Conservation (phyloP, 2,797 vertebrate genomes). For the Melanogrammus aeglefinus region DNA sequence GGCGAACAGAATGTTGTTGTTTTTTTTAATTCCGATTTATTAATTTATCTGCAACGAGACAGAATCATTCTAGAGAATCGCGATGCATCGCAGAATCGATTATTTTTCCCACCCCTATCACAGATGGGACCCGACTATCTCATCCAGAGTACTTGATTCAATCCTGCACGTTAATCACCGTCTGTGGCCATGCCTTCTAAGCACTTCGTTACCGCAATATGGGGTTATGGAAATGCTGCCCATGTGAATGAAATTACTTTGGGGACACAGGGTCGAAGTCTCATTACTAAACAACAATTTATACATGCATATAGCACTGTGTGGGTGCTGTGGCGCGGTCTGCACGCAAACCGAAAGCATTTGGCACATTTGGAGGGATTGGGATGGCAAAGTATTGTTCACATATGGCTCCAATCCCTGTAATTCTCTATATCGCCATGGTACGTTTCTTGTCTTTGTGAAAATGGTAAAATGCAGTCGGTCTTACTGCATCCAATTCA, state of each 20-base stretch:
- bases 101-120: too few species aligned
- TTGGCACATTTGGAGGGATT: background rate
- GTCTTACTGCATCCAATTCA: background rate
- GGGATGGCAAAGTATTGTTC: background rate
- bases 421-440: background rate
- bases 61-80: too few species aligned
- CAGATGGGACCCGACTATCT: background rate
- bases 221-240: background rate
- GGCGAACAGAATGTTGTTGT: too few species aligned
- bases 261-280: background rate
- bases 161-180: background rate
- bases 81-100: too few species aligned
- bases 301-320: background rate
- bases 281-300: background rate
- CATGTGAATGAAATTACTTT: background rate
- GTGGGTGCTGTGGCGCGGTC: background rate
- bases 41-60: too few species aligned
- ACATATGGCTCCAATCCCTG: background rate
- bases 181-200: background rate
- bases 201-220: background rate
- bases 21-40: too few species aligned
- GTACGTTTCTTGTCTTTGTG: background rate
- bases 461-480: background rate
- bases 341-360: background rate
- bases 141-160: background rate